phyloP scores from a whole-genome alignment of 2,113 vertebrate genomes.

The Eurystomus gularis region DNA sequence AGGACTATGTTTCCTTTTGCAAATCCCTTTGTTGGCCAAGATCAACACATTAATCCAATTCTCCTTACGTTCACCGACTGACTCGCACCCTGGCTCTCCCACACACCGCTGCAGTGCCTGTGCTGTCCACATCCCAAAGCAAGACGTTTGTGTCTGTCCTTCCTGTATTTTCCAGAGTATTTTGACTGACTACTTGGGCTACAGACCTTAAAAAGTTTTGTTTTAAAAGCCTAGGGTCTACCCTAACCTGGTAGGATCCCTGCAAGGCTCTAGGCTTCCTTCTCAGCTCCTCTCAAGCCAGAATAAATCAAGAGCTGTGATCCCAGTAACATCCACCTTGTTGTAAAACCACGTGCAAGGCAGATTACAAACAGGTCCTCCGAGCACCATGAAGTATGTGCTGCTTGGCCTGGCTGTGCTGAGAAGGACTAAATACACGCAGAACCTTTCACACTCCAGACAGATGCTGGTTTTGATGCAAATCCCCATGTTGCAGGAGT shows the following conservation, averaged over 20 bases:
- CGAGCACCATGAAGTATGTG: fast-evolving
- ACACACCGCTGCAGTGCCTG: not conserved
- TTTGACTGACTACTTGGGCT: not conserved
- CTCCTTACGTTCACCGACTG: not conserved
- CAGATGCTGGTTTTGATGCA: not conserved
- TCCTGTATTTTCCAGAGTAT: not conserved
- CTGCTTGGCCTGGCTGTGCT: not conserved
- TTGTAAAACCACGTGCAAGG: not conserved
- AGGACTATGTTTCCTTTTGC: not conserved
- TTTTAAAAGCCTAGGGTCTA: not conserved
- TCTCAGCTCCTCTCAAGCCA: not conserved
- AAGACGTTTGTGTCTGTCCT: not conserved
- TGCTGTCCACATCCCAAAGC: not conserved
- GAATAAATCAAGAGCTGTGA: not conserved
- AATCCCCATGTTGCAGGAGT: not conserved
- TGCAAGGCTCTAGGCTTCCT: not conserved
- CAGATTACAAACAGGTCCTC: not conserved
- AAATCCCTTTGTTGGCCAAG: not conserved
- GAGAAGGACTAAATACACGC: not conserved
- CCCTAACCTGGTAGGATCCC: not conserved
- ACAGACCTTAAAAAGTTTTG: not conserved
- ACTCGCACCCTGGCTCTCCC: not conserved
- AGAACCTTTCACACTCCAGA: not conserved
- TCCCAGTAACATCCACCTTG: not conserved
- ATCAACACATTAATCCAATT: not conserved